Base-by-base conservation (phyloP, 1,140 invertebrate species). In the Drosophila arawakana region DNA sequence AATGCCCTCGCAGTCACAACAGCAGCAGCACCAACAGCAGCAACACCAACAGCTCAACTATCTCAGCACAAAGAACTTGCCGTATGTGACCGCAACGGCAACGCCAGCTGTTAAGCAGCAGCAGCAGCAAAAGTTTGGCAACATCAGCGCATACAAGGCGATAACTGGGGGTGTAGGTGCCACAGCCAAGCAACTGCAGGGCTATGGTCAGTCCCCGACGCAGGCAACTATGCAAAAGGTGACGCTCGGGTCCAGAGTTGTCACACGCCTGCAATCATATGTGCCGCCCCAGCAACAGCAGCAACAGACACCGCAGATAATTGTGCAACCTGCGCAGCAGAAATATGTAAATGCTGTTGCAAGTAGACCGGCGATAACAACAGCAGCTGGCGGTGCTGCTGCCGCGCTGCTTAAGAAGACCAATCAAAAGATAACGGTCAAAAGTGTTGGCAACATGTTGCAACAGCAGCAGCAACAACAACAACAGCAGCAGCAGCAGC, bases 391-490 rank as follows among this genome's bases (percentile, higher is more conserved):
- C 18, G 52, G 35, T 8, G 61, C 69, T 1, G 68, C 78, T 55
- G 67, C 72, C 7, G 78, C 80, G 30, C 18, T 88, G 30, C 52
- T 88, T 0, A 88, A 88, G 46, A 90, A 88, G 58, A 72, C 72
- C 7, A 88, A 83, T 67, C 86, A 76, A 13, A 90, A 88, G 71
- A 91, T 84, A 63, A 81, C 82, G 4, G 75, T 84, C 7, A 91
- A 88, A 44, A 88, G 71, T 39, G 80, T 89, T 18, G 66, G 70
- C 10, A 84, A 80, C 46, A 80, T 80, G 68, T 13, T 80, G 58
- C 83, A 90, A 46, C 82, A 90, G 46, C 82, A 85, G 6, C 81
- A 81, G 34, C 74, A 71, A 13, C 85, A 84, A 5, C 76, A 77
- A 11, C 74, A 78, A 15, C 60, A 68, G 3, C 70, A 89, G 43